Evolutionary conservation across 1,140 invertebrate species (phyloP).

Genomic region (Heliconius eleuchia): DNA sequence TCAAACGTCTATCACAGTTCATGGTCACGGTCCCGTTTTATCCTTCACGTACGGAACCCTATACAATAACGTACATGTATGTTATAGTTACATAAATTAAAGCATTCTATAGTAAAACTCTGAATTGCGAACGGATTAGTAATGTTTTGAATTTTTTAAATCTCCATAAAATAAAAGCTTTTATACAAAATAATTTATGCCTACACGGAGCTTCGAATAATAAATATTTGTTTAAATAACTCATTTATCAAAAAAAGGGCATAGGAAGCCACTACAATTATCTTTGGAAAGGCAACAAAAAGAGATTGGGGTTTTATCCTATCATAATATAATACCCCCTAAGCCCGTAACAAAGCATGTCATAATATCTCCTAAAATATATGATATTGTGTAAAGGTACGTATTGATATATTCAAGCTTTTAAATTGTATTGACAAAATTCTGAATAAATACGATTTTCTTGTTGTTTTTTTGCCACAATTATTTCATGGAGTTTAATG

Average conservation of each 20-base stretch:
- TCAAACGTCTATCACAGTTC: no score
- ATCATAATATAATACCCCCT: slow-evolving; percentile 44
- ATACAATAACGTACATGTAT: no score
- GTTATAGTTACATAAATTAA: no score
- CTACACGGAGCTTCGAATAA: slow-evolving; percentile 15
- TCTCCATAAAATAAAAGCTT: slow-evolving; percentile 4
- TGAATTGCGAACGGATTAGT: neutral
- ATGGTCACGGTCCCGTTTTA: no score
- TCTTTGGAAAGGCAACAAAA: slow-evolving; percentile 60
- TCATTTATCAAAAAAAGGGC: slow-evolving; percentile 36
- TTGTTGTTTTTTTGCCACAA: no score
- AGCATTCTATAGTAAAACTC: neutral
- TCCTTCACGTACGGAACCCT: no score
- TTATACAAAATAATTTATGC: slow-evolving; percentile 16
- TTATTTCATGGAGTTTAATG: no score
- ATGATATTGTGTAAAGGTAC: slow-evolving; percentile 24
- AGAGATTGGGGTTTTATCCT: slow-evolving; percentile 66
- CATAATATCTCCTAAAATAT: slow-evolving; percentile 34
- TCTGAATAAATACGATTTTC: neutral
- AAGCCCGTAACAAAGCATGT: slow-evolving; percentile 37
- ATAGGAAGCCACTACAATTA: slow-evolving; percentile 47
- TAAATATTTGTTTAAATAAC: slow-evolving; percentile 30
- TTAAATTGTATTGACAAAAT: neutral
- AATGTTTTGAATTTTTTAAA: neutral
- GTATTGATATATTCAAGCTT: slow-evolving; percentile 24